Conservation (phyloP, 1,140 invertebrate genomes). For the Rhagoletis pomonella region DNA sequence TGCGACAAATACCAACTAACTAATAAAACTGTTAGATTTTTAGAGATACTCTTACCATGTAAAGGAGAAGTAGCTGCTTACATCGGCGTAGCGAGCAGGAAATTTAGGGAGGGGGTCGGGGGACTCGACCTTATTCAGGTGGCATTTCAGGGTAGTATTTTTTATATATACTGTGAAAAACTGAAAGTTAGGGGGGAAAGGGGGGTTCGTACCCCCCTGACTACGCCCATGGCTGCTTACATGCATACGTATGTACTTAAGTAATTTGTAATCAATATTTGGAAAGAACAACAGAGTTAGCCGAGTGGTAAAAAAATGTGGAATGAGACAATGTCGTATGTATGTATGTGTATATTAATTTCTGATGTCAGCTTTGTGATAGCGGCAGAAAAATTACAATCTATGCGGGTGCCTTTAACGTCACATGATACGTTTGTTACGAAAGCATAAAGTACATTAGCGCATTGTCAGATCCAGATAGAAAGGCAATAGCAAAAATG, state of each 20-base stretch:
- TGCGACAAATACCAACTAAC: conserved; percentile 9
- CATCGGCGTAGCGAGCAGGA: too few relatives aligned
- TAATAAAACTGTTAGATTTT: conserved; percentile 47
- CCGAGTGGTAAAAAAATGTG: conserved; percentile 5
- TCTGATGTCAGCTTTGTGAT: conserved; percentile 35
- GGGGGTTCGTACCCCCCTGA: too few relatives aligned
- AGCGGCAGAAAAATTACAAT: background rate
- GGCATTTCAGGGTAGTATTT: too few relatives aligned
- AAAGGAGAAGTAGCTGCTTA: too few relatives aligned
- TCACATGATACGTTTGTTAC: background rate
- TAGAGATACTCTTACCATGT: background rate
- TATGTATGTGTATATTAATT: background rate
- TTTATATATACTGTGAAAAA: too few relatives aligned
- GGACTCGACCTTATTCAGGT: background rate
- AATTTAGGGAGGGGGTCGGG: too few relatives aligned
- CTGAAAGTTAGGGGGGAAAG: too few relatives aligned
- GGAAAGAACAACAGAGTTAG: conserved; percentile 43
- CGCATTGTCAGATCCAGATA: too few relatives aligned
- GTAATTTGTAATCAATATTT: conserved; percentile 47
- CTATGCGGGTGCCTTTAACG: background rate
- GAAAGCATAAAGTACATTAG: too few relatives aligned
- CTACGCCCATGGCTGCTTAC: too few relatives aligned
- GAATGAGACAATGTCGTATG: conserved; percentile 5
- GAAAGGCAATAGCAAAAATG: too few relatives aligned
- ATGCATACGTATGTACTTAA: too few relatives aligned